A percentile compares a stretch with the other conserved stretches of the same genome.
Evolutionary conservation across 2,888 invertebrate species (phyloP).

Genomic region (Germaria angustata): DNA sequence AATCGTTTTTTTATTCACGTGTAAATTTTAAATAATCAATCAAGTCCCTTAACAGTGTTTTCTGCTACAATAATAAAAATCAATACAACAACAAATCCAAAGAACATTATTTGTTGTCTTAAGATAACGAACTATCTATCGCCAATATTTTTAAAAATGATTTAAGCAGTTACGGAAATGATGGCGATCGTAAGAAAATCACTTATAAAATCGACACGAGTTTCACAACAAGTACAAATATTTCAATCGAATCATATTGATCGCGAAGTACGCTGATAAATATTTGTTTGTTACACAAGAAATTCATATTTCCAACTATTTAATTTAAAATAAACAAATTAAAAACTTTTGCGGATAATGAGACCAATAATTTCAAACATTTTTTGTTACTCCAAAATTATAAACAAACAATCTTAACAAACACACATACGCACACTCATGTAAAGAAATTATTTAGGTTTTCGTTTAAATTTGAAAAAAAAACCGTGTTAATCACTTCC

Average conservation of each 20-base stretch:
- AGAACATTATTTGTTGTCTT: conserved; percentile 19
- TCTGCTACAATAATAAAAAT: neutral
- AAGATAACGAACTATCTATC: conserved; percentile 33
- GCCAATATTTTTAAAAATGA: conserved; percentile 7
- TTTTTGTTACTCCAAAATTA: conserved; percentile 22
- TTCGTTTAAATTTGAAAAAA: neutral
- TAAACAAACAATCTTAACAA: neutral
- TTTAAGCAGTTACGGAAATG: conserved; percentile 29
- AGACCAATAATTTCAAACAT: conserved; percentile 19
- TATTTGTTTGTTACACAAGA: neutral
- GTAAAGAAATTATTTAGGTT: neutral
- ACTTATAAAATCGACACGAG: neutral
- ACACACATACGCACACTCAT: neutral
- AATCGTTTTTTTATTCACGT: too few relatives aligned
- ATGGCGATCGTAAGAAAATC: conserved; percentile 3
- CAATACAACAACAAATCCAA: conserved; percentile 12
- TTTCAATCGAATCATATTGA: conserved; percentile 9
- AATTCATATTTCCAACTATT: conserved; percentile 33
- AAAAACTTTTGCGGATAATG: conserved; percentile 4
- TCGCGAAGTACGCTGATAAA: neutral
- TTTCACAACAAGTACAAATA: neutral
- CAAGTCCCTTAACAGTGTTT: conserved; percentile 19
- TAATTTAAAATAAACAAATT: conserved; percentile 47
- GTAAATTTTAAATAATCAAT: neutral
- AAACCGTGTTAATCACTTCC: neutral